Percentiles rank a stretch among this genome's conserved stretches.
Conservation (phyloP, 2,888 invertebrate genomes). For the Ormyrus thymus region DNA sequence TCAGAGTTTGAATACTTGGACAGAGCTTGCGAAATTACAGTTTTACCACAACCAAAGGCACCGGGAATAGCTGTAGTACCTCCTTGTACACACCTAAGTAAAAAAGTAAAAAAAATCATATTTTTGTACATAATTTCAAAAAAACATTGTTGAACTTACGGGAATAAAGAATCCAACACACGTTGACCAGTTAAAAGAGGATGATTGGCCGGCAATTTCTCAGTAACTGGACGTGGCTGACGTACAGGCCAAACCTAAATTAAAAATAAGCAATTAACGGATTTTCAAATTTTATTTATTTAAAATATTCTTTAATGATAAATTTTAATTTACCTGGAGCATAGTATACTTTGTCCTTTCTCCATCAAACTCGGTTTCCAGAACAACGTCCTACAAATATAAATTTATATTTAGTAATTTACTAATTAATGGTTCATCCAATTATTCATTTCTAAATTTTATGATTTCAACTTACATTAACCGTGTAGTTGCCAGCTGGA, state of each 20-base stretch:
- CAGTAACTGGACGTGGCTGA: slow-evolving; percentile 96
- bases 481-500: slow-evolving; percentile 93
- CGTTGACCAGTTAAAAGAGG: slow-evolving; percentile 98
- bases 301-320: neutral
- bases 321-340: slow-evolving; percentile 82
- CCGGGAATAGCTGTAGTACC: slow-evolving; percentile 99
- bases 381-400: slow-evolving; percentile 86
- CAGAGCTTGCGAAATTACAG: slow-evolving; percentile 99
- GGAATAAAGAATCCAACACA: slow-evolving; percentile 98
- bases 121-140: no score
- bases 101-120: no score
- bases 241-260: slow-evolving; percentile 96
- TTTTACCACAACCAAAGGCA: slow-evolving; percentile 99
- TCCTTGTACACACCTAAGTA: slow-evolving; percentile 92
- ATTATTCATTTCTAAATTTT: slow-evolving; percentile 27
- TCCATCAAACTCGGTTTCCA: slow-evolving; percentile 99
- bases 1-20: slow-evolving; percentile 99
- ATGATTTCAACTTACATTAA: slow-evolving; percentile 82
- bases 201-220: slow-evolving; percentile 98
- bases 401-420: slow-evolving; percentile 6
- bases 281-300: neutral
- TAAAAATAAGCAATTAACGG: slow-evolving; percentile 9
- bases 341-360: slow-evolving; percentile 93
- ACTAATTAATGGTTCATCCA: neutral
- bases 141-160: slow-evolving; percentile 78